Evolutionary conservation across 2,113 vertebrate genomes (phyloP), one percentile per base, ranked within the genome.

Genomic region (Apaloderma vittatum): DNA sequence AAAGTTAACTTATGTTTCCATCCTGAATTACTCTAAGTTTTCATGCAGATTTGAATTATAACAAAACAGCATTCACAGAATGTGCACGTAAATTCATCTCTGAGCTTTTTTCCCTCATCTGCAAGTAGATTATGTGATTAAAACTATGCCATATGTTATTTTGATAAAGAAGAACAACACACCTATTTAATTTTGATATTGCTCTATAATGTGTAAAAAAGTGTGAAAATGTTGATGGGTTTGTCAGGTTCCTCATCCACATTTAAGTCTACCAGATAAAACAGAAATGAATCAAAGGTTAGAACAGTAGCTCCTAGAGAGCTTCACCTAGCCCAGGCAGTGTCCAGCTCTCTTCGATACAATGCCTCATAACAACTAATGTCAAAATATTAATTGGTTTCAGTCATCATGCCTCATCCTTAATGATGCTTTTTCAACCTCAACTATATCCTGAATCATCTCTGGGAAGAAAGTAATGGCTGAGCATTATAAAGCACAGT

Each of bases 221-320:
- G 27, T 21, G 30, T 83, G 30, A 88, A 82, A 93, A 54, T 11
- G 6, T 29, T 77, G 29, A 46, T 59, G 45, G 15, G 21, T 71
- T 94, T 88, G 68, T 45, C 36, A 86, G 8, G 46, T 89, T 86
- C 45, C 75, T 68, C 23, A 91, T 48, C 45, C 49, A 88, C 1
- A 20, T 66, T 70, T 24, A 81, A 81, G 43, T 16, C 24, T 40
- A 77, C 8, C 45, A 91, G 37, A 45, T 57, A 76, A 37, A 40
- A 66, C 83, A 78, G 46, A 94, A 92, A 81, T 8, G 17, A 70
- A 95, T 40, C 45, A 88, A 70, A 91, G 81, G 68, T 80, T 70
- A 49, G 61, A 90, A 84, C 11, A 27, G 32, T 3, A 77, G 48
- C 71, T 79, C 66, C 48, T 6, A 49, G 54, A 63, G 23, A 66